Conservation (phyloP, 2,113 vertebrate genomes). For the Trinectes maculatus region DNA sequence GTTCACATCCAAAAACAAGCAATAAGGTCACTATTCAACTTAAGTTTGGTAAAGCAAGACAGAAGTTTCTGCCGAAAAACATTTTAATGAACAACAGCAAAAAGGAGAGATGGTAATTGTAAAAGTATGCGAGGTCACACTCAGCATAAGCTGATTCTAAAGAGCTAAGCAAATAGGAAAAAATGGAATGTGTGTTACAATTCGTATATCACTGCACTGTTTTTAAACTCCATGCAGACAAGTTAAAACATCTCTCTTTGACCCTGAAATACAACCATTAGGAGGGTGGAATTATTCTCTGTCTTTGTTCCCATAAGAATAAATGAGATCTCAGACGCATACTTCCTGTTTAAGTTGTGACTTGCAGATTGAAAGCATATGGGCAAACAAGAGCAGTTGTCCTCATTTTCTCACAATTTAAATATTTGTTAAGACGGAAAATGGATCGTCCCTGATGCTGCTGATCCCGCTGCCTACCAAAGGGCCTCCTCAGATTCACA, state of each 20-base stretch:
- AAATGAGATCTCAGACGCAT: conserved; percentile 38
- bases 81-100: not conserved
- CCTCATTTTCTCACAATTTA: conserved; percentile 20
- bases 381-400: conserved; percentile 12
- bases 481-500: not conserved
- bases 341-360: conserved; percentile 54
- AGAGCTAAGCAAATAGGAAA: not conserved
- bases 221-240: conserved; percentile 30
- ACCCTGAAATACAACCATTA: conserved; percentile 34
- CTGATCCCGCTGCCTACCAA: not conserved
- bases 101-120: not conserved
- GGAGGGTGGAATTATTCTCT: conserved; percentile 35
- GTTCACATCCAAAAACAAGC: conserved; percentile 14
- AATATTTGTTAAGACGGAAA: not conserved
- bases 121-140: not conserved
- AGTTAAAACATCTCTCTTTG: conserved; percentile 17
- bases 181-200: conserved; percentile 9
- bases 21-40: not conserved
- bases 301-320: conserved; percentile 31
- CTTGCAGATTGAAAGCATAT: conserved; percentile 28
- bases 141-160: not conserved
- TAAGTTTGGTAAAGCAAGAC: not conserved
- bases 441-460: not conserved
- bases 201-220: conserved; percentile 13
- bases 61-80: no score